Conservation (phyloP, 2,888 invertebrate species). For the Spialia ferax region DNA sequence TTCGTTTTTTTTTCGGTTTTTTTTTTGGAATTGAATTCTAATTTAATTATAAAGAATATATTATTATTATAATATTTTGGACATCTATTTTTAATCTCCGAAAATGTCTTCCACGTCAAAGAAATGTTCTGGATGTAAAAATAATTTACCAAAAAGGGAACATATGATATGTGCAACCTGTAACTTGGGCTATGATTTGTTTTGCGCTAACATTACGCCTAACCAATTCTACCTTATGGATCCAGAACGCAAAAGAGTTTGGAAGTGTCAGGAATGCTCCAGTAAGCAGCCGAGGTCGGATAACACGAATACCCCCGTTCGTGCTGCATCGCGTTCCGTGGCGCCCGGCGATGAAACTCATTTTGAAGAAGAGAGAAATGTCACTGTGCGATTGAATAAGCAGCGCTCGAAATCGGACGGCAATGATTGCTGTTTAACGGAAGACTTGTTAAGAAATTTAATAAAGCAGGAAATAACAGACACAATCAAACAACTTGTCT, state of each 20-base stretch:
- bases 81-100: constrained; percentile 5
- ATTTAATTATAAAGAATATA: background rate
- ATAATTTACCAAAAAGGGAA: constrained; percentile 22
- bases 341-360: background rate
- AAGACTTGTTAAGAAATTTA: constrained; percentile 10
- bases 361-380: background rate
- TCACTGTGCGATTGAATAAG: background rate
- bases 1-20: too few species aligned
- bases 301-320: constrained; percentile 41
- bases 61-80: background rate
- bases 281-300: constrained; percentile 38
- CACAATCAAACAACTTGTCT: constrained; percentile 13
- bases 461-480: constrained; percentile 23
- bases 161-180: constrained; percentile 29
- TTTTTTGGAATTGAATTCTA: too few species aligned
- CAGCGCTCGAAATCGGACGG: background rate
- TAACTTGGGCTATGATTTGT: constrained; percentile 24
- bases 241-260: constrained; percentile 24
- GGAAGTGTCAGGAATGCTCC: constrained; percentile 39
- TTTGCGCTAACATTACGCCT: constrained; percentile 37
- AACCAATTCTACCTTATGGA: constrained; percentile 36
- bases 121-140: constrained; percentile 28
- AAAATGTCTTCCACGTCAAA: constrained; percentile 13
- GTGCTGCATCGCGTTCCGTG: background rate
- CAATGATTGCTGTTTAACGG: background rate